A percentile compares a stretch with the other conserved stretches of the same genome.
Evolutionary conservation across 2,888 invertebrate genomes (phyloP).

Genomic region (Gandaritis pyraliata): DNA sequence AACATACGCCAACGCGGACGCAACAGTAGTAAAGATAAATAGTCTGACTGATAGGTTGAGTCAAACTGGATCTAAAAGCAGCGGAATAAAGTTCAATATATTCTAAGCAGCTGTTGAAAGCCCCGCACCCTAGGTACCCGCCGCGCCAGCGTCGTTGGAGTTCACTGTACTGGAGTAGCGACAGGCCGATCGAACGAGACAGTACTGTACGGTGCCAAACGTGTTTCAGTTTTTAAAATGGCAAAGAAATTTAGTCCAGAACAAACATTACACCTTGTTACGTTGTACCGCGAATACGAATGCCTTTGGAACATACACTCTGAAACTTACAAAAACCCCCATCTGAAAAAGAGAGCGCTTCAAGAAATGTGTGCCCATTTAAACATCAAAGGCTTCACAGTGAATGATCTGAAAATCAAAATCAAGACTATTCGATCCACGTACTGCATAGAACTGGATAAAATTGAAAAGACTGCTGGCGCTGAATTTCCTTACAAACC

Average conservation of each 20-base stretch:
- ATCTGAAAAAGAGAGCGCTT: slow-evolving; percentile 2
- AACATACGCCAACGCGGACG: background rate
- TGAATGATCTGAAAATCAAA: slow-evolving; percentile 11
- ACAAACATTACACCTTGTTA: slow-evolving; percentile 15
- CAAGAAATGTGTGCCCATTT: slow-evolving; percentile 8
- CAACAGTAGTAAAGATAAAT: too few relatives aligned
- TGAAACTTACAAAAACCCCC: background rate
- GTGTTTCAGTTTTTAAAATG: slow-evolving; percentile 4
- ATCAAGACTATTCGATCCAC: slow-evolving; percentile 18
- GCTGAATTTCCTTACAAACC: slow-evolving; percentile 11
- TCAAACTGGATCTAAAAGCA: background rate
- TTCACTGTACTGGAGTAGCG: slow-evolving; percentile 5
- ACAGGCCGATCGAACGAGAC: slow-evolving; percentile 13
- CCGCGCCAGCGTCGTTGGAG: slow-evolving; percentile 8
- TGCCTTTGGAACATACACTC: slow-evolving; percentile 8
- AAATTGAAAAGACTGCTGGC: slow-evolving; percentile 10
- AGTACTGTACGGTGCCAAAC: slow-evolving; percentile 3
- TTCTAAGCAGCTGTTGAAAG: background rate
- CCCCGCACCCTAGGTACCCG: background rate
- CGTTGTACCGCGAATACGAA: slow-evolving; percentile 10
- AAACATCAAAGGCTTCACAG: slow-evolving; percentile 9
- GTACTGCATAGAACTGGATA: slow-evolving; percentile 16
- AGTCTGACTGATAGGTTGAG: background rate
- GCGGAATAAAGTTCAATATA: background rate
- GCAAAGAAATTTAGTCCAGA: slow-evolving; percentile 13